Base-by-base conservation (phyloP, 2,888 invertebrate genomes). In the Crepidodera aurea region DNA sequence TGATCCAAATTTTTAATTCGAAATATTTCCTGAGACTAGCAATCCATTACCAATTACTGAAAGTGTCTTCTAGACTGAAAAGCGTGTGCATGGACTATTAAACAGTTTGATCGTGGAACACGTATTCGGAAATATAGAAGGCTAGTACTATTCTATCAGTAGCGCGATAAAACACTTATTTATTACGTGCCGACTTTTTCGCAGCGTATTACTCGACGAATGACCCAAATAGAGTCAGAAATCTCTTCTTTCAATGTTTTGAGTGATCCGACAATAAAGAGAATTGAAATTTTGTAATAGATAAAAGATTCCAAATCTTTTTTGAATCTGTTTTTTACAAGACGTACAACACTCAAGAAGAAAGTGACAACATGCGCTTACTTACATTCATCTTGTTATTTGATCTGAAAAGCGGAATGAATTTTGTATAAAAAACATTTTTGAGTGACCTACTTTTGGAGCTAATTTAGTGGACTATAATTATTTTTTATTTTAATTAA, bases 151-250 rank as follows among this genome's bases (percentile, higher is more conserved):
- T 66, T 67, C 62, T 60, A 67, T 67, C 62, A 58, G 64, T 54
- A 51, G 61, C 50, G 46, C 62, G 67, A 67, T 67, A 67, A 67
- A 67, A 64, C 67, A 64, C 62, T 67, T 67, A 67, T 67, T 64
- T 67, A 67, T 67, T 67, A 67, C 67, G 67, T 67, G 67, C 56
- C 55, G 54, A 64, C 58, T 67, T 60, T 62, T 64, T 64, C 60
- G 48, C 60, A 57, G 46, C 55, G 62, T 53, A 58, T 50, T 46
- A 51, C 46, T 60, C 53, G 27, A 27, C 40, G 25, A 29, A 39
- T 57, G 50, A 57, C 51, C 60, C 42, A 62, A 51, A 64, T 58
- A 64, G 48, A 60, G 51, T 46, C 44, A 32, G 25, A 56, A 55
- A 62, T 60, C 55, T 62, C 55, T 48, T 27, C 27, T 46, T 48